Evolutionary conservation across 2,888 invertebrate species (phyloP).

Genomic region (Eristalis arbustorum): DNA sequence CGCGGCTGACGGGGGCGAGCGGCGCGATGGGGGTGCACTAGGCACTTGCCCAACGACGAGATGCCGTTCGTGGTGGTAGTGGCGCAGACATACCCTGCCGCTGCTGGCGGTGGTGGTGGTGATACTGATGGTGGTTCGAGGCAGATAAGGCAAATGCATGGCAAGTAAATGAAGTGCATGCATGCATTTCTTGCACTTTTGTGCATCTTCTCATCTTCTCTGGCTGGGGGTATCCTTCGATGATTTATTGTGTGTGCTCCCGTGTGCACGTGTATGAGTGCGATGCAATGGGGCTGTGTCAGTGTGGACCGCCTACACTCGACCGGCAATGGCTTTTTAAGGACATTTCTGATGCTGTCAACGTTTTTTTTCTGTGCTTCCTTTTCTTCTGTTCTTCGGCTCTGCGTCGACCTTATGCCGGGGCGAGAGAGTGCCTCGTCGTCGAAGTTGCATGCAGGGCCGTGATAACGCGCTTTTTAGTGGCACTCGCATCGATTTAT

Average conservation of each 20-base stretch:
- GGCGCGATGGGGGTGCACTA: conserved; percentile 46
- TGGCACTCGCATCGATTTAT: conserved; percentile 68
- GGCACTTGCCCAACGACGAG: conserved; percentile 58
- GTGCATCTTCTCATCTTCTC: conserved; percentile 60
- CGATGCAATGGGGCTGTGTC: conserved; percentile 26
- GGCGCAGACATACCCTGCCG: conserved; percentile 3
- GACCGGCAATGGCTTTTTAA: conserved; percentile 69
- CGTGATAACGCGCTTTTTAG: conserved; percentile 69
- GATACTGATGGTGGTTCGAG: conserved; percentile 61
- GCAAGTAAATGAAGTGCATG: conserved; percentile 70
- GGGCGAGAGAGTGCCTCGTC: conserved; percentile 24
- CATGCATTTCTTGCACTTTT: conserved; percentile 70
- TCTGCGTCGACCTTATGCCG: background rate
- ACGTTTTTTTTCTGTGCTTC: conserved; percentile 22
- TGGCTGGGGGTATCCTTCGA: conserved; percentile 64
- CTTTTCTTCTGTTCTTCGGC: background rate
- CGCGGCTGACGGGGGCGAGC: background rate
- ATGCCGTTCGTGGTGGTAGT: conserved; percentile 12
- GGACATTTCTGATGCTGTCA: conserved; percentile 57
- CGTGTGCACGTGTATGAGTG: background rate
- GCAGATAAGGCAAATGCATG: conserved; percentile 65
- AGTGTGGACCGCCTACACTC: conserved; percentile 68
- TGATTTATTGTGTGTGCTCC: conserved; percentile 62
- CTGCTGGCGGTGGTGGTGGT: conserved; percentile 38
- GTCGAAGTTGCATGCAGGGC: conserved; percentile 57